Evolutionary conservation across 2,888 invertebrate genomes (phyloP).

Genomic region (Neocrepidodera transversa): DNA sequence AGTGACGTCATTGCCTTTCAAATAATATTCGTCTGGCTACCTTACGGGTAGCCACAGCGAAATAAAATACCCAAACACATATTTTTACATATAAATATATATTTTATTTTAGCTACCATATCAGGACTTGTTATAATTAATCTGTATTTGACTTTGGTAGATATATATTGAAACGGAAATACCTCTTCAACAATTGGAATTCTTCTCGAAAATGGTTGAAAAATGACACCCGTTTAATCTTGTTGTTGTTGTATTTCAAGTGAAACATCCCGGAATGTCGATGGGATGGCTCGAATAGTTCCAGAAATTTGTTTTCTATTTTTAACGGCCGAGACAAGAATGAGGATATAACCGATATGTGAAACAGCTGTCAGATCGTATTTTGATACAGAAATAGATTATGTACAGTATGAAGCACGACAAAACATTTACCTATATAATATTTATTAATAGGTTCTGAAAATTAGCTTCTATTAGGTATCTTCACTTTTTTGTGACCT

Average conservation of each 20-base stretch:
- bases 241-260: neutral
- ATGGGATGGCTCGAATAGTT: neutral
- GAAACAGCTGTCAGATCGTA: slow-evolving; percentile 8
- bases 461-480: too few species aligned
- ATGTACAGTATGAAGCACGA: neutral
- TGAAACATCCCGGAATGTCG: slow-evolving; percentile 7
- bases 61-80: too few species aligned
- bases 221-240: neutral
- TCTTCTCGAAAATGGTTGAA: slow-evolving; percentile 5
- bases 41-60: too few species aligned
- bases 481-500: too few species aligned
- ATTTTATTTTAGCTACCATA: neutral
- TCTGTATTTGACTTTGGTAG: neutral
- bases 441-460: too few species aligned
- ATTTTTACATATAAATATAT: too few species aligned
- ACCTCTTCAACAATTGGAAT: neutral
- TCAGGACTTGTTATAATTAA: neutral
- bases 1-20: too few species aligned
- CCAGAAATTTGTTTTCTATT: slow-evolving; percentile 12
- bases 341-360: slow-evolving; percentile 8
- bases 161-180: neutral
- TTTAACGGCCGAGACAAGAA: slow-evolving; percentile 4
- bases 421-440: too few species aligned
- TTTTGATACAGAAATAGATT: slow-evolving; percentile 7
- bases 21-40: too few species aligned